Conservation (phyloP, 2,797 vertebrate genomes). For the Periparus ater region DNA sequence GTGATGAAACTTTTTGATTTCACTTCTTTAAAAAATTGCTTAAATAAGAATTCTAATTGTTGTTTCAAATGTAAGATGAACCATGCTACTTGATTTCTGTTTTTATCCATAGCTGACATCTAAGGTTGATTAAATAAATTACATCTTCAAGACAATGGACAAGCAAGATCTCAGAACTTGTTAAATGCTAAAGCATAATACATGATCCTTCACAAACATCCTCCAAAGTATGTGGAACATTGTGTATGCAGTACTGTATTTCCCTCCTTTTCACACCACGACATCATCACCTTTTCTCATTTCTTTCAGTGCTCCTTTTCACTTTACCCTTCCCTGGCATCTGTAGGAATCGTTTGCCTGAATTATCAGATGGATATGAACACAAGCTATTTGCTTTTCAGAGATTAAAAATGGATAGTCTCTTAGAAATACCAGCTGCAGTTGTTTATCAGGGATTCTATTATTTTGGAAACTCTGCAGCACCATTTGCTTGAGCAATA, state of each 20-base stretch:
- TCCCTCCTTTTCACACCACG: neutral
- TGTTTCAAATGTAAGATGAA: neutral
- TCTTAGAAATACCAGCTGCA: conserved; percentile 1
- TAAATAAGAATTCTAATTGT: neutral
- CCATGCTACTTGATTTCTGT: neutral
- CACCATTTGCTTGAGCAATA: neutral
- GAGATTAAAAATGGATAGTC: neutral
- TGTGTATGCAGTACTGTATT: neutral
- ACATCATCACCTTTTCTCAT: neutral
- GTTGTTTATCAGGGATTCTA: neutral
- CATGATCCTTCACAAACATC: neutral
- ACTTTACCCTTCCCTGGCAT: neutral
- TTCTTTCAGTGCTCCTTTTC: neutral
- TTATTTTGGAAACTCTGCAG: neutral
- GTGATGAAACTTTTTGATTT: neutral
- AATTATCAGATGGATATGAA: neutral
- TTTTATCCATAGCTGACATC: neutral
- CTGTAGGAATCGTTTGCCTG: neutral
- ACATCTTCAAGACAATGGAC: neutral
- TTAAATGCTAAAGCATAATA: neutral
- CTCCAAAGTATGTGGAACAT: neutral
- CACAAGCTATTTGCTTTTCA: neutral
- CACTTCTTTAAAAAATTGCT: neutral
- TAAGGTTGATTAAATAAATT: neutral
- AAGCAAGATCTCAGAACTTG: neutral